These are phyloP conservation scores for Heliconius hewitsoni DNA, from an alignment of 1,140 invertebrate species.

Conservation along the genomic window DNA sequence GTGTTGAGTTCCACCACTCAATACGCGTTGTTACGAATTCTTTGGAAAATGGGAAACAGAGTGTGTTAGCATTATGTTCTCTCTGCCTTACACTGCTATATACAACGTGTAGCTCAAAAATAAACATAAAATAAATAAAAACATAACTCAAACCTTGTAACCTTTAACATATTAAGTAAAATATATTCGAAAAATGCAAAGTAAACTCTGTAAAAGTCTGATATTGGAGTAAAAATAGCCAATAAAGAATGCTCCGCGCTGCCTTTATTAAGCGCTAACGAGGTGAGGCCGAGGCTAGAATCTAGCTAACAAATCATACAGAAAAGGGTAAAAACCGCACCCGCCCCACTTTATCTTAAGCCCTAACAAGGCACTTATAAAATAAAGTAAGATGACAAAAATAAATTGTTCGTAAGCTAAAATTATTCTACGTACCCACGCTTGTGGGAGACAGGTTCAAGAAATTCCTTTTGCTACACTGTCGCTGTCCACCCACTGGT, in stretches of 20 bases:
- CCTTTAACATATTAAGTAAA: neutral
- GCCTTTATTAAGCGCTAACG: constrained; percentile 21
- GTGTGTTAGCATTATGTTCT: too few relatives aligned
- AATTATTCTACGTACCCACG: constrained; percentile 38
- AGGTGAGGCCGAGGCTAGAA: constrained; percentile 14
- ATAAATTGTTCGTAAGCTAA: constrained; percentile 36
- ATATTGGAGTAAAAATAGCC: neutral
- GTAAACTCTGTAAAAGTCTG: neutral
- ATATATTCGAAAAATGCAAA: neutral
- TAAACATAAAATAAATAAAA: too few relatives aligned
- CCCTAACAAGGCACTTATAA: constrained; percentile 37
- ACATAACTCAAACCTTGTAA: too few relatives aligned
- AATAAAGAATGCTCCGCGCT: constrained; percentile 11
- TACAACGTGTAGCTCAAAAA: too few relatives aligned
- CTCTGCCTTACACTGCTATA: too few relatives aligned
- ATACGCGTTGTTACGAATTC: too few relatives aligned
- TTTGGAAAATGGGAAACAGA: too few relatives aligned
- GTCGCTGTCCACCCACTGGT: constrained; percentile 30
- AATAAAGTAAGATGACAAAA: constrained; percentile 38
- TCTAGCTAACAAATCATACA: constrained; percentile 30
- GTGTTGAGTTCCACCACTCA: too few relatives aligned
- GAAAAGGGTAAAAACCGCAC: constrained; percentile 28
- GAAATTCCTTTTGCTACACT: constrained; percentile 28
- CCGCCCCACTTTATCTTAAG: constrained; percentile 24
- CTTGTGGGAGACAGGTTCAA: constrained; percentile 34